Evolutionary conservation across 2,797 vertebrate species (phyloP).

Genomic region (Mus minutoides): DNA sequence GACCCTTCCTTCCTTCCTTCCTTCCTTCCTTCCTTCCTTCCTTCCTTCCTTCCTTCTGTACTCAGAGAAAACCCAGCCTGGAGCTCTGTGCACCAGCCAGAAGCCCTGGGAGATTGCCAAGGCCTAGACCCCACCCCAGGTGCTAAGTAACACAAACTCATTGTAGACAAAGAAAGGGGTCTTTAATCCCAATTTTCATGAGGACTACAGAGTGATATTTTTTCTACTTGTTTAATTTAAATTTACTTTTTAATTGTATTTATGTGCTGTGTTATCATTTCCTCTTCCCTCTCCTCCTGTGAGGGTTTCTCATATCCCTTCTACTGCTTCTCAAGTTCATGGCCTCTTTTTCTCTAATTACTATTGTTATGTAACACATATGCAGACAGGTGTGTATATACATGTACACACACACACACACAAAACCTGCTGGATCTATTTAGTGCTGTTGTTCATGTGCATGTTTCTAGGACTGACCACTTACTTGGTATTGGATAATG

Average conservation of each 20-base stretch:
- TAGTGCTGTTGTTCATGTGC: not conserved
- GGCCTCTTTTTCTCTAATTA: not conserved
- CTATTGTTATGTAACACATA: not conserved
- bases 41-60: not conserved
- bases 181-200: constrained; percentile 13
- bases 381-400: not conserved
- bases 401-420: not conserved
- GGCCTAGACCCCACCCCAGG: constrained; percentile 58
- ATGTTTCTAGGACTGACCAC: not conserved
- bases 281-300: no score
- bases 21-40: not conserved
- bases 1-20: constrained; percentile 65
- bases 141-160: constrained; percentile 77
- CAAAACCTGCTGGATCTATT: not conserved
- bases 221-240: not conserved
- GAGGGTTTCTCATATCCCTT: no score
- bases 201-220: not conserved
- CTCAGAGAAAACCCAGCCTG: constrained; percentile 80
- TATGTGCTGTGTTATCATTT: not conserved
- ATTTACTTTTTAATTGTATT: not conserved
- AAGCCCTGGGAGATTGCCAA: constrained; percentile 67
- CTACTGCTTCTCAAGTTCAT: not conserved
- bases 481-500: not conserved
- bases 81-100: constrained; percentile 74
- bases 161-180: constrained; percentile 75